Percentiles rank a stretch among this genome's conserved stretches.
These are phyloP conservation scores for Anabas testudineus DNA, from an alignment of 2,797 vertebrate genomes.

Conservation along the genomic window DNA sequence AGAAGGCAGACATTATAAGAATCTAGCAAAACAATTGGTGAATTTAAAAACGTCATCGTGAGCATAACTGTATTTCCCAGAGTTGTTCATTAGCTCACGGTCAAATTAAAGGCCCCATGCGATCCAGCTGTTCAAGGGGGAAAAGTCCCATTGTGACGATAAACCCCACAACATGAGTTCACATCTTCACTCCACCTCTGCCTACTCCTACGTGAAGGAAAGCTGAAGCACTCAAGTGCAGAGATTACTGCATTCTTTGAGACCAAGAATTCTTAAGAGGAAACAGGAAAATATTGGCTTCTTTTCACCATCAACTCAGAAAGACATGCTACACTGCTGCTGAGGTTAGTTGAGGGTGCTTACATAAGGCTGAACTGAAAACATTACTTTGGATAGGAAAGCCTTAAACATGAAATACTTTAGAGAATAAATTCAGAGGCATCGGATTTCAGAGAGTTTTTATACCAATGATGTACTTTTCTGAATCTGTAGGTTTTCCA, in stretches of 20 bases:
- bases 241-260: constrained; percentile 36
- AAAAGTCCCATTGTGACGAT: constrained; percentile 10
- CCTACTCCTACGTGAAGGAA: constrained; percentile 21
- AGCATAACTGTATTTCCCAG: background rate
- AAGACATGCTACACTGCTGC: constrained; percentile 35
- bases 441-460: constrained; percentile 16
- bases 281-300: constrained; percentile 32
- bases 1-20: background rate
- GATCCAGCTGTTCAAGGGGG: background rate
- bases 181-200: constrained; percentile 15
- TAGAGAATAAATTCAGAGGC: constrained; percentile 42
- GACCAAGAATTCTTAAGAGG: constrained; percentile 28
- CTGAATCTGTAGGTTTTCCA: background rate
- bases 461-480: constrained; percentile 27
- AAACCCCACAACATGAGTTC: constrained; percentile 19
- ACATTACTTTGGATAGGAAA: constrained; percentile 31
- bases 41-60: background rate
- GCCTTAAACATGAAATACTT: constrained; percentile 21
- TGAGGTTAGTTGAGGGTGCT: constrained; percentile 50
- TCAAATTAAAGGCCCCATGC: constrained; percentile 32
- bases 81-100: constrained; percentile 17
- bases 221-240: background rate
- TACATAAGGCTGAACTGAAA: constrained; percentile 58
- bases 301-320: constrained; percentile 36
- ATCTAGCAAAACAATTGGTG: background rate